Evolutionary conservation across 2,797 vertebrate species (phyloP).

Genomic region (Anomalospiza imberbis): DNA sequence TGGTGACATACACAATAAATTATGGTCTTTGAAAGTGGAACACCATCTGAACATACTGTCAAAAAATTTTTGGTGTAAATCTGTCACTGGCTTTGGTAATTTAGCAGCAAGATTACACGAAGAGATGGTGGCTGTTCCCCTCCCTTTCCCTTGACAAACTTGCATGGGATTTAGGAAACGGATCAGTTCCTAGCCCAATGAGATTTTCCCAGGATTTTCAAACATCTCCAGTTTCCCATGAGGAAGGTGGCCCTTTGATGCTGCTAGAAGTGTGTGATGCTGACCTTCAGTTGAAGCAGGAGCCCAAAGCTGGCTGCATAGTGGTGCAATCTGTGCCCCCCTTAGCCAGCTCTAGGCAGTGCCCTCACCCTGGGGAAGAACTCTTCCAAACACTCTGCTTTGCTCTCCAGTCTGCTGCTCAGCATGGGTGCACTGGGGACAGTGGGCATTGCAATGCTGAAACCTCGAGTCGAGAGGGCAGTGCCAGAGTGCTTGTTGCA

Average conservation of each 20-base stretch:
- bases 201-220: neutral
- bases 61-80: neutral
- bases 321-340: fast-evolving
- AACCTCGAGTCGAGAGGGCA: fast-evolving
- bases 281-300: neutral
- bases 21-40: neutral
- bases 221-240: neutral
- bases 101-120: neutral
- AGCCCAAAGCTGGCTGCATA: neutral
- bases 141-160: neutral
- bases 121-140: neutral
- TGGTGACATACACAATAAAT: neutral
- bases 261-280: neutral
- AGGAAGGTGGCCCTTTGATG: neutral
- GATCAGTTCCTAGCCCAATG: neutral
- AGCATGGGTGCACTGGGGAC: fast-evolving
- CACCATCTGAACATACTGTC: neutral
- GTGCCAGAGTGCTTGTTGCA: fast-evolving
- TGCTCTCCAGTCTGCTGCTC: neutral
- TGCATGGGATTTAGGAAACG: neutral
- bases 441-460: neutral
- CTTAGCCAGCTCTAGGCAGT: neutral
- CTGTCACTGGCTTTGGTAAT: neutral
- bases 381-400: neutral
- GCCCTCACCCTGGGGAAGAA: fast-evolving